Evolutionary conservation across 2,888 invertebrate species (phyloP).

Genomic region (Dermolepida albohirtum): DNA sequence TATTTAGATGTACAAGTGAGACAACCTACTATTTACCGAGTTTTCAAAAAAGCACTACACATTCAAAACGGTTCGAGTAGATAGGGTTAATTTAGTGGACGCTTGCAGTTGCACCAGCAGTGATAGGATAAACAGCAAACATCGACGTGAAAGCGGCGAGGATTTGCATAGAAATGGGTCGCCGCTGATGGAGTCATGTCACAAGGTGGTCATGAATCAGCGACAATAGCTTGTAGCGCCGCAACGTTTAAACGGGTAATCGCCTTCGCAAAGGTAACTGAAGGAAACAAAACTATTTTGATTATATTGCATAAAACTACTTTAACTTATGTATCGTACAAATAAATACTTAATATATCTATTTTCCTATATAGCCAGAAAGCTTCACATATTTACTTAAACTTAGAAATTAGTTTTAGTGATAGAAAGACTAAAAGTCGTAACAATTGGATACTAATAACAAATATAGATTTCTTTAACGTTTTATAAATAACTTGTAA

Average conservation of each 20-base stretch:
- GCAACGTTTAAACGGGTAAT: slow-evolving; percentile 42
- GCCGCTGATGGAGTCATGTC: slow-evolving; percentile 65
- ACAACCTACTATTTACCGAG: slow-evolving; percentile 41
- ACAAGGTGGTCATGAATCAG: slow-evolving; percentile 66
- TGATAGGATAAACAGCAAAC: slow-evolving; percentile 53
- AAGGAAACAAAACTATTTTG: slow-evolving; percentile 34
- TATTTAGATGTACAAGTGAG: slow-evolving; percentile 38
- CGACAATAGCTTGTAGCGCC: slow-evolving; percentile 51
- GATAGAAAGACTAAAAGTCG: too few species aligned
- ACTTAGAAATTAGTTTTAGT: too few species aligned
- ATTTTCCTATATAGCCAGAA: too few species aligned
- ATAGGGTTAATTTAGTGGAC: slow-evolving; percentile 54
- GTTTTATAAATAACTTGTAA: too few species aligned
- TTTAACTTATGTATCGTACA: slow-evolving; percentile 26
- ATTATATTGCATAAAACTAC: slow-evolving; percentile 20
- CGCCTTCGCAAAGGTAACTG: slow-evolving; percentile 33
- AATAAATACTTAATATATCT: too few species aligned
- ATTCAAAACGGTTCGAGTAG: slow-evolving; percentile 47
- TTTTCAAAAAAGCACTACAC: slow-evolving; percentile 40
- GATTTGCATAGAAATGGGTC: slow-evolving; percentile 65
- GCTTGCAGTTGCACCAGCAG: slow-evolving; percentile 53
- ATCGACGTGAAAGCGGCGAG: slow-evolving; percentile 43
- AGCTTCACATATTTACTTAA: too few species aligned
- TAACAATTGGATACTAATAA: too few species aligned
- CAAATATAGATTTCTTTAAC: too few species aligned